Evolutionary conservation across 2,888 invertebrate genomes (phyloP), one percentile per base, ranked within the genome.

Genomic region (Drosophila infuscata): DNA sequence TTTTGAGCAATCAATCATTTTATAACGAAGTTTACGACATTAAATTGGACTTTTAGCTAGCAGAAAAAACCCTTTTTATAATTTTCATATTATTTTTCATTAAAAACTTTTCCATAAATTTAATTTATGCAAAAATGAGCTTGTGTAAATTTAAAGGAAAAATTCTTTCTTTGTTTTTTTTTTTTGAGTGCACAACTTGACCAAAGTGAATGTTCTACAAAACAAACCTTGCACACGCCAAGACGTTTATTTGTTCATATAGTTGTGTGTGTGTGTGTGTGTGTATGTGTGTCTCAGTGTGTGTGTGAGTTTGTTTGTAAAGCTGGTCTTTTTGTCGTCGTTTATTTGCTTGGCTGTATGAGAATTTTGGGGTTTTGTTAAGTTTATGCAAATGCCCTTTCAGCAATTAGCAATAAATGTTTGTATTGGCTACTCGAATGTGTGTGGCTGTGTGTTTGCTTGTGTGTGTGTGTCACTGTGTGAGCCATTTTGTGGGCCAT

Each of bases 341-440:
- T 74, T 83, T 77, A 81, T 76, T 83, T 80, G 84, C 77, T 64
- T 68, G 68, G 63, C 70, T 76, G 58, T 61, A 76, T 71, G 82
- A 64, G 83, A 80, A 74, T 77, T 84, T 82, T 84, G 79, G 82
- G 86, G 81, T 82, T 83, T 83, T 81, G 82, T 70, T 86, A 81
- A 88, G 88, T 85, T 87, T 87, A 87, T 87, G 86, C 88, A 88
- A 87, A 87, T 87, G 86, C 82, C 73, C 86, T 82, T 81, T 83
- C 73, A 76, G 86, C 88, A 87, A 87, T 87, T 87, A 87, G 88
- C 85, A 79, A 83, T 81, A 88, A 85, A 85, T 87, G 83, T 86
- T 87, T 86, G 87, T 67, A 74, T 75, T 83, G 81, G 59, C 67
- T 69, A 59, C 36, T 48, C 35, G 17, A 38, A 7, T 58, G 67